Percentiles rank a stretch among this genome's conserved stretches.
Evolutionary conservation across 2,888 invertebrate genomes (phyloP).

Genomic region (Trissolcus japonicus): DNA sequence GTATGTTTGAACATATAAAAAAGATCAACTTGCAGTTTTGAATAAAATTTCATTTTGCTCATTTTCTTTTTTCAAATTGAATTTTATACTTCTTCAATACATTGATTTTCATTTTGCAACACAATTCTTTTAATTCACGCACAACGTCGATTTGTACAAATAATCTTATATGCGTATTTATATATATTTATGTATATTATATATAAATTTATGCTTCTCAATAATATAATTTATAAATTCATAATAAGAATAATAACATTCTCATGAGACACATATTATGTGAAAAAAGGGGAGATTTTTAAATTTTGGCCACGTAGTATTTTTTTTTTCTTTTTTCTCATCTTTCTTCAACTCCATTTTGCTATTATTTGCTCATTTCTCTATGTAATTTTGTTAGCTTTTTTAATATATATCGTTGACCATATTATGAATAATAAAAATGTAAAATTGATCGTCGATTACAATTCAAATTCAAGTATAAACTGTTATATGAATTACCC

Average conservation of each 20-base stretch:
- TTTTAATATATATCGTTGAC: too few species aligned
- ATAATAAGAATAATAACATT: neutral
- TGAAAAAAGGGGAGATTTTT: neutral
- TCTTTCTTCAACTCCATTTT: too few species aligned
- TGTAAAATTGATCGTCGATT: too few species aligned
- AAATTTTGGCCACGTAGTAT: too few species aligned
- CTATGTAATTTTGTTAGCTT: too few species aligned
- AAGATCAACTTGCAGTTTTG: conserved; percentile 14
- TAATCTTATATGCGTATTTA: conserved; percentile 23
- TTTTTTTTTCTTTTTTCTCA: too few species aligned
- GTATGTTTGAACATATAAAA: conserved; percentile 17
- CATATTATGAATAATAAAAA: too few species aligned
- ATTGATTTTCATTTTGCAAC: conserved; percentile 11
- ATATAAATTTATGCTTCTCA: neutral
- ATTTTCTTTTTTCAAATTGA: conserved; percentile 7
- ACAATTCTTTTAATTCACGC: conserved; percentile 21
- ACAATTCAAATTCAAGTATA: too few species aligned
- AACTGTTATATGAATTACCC: neutral
- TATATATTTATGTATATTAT: conserved; percentile 7
- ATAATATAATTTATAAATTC: conserved; percentile 4
- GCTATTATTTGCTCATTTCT: too few species aligned
- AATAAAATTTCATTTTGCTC: conserved; percentile 5
- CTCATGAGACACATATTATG: neutral
- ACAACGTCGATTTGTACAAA: conserved; percentile 52
- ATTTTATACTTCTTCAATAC: conserved; percentile 16